Evolutionary conservation across 1,140 invertebrate species (phyloP).

Genomic region (Pseudomyrmex dendroicus): DNA sequence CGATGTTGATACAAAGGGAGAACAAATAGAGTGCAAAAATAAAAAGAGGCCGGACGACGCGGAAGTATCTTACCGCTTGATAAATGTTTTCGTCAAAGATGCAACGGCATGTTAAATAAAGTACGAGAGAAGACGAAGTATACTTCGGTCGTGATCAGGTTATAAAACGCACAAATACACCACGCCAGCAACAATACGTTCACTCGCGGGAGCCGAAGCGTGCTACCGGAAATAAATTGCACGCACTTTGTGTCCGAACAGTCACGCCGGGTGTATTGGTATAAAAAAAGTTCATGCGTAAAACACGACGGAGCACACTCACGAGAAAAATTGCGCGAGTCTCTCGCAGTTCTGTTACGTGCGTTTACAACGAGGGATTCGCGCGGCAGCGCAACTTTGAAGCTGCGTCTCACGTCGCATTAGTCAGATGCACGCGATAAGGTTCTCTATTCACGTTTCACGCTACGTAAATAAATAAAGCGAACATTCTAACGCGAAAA

Average conservation of each 20-base stretch:
- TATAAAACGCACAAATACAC: slow-evolving; percentile 70
- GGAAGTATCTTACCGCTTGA: slow-evolving; percentile 57
- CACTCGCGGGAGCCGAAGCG: slow-evolving; percentile 38
- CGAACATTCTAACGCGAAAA: slow-evolving; percentile 63
- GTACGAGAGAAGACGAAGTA: slow-evolving; percentile 14
- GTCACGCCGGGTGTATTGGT: slow-evolving; percentile 31
- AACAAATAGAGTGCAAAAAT: background rate
- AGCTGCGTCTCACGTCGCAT: background rate
- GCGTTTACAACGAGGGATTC: background rate
- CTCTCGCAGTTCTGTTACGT: background rate
- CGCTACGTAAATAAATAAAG: slow-evolving; percentile 69
- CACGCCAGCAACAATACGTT: slow-evolving; percentile 5
- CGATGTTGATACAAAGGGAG: background rate
- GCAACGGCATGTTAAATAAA: slow-evolving; percentile 70
- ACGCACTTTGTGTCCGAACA: slow-evolving; percentile 23
- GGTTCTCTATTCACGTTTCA: background rate
- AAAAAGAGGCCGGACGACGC: background rate
- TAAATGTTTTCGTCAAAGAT: slow-evolving; percentile 71
- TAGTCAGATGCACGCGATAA: background rate
- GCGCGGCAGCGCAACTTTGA: background rate
- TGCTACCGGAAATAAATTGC: slow-evolving; percentile 30
- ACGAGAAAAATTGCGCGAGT: background rate
- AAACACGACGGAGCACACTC: slow-evolving; percentile 39
- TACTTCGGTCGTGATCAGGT: slow-evolving; percentile 69
- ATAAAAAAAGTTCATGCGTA: slow-evolving; percentile 43